Percentiles rank a stretch among this genome's conserved stretches.
These are phyloP conservation scores for Diachasma alloeum DNA, from an alignment of 1,140 invertebrate species.

Conservation along the genomic window DNA sequence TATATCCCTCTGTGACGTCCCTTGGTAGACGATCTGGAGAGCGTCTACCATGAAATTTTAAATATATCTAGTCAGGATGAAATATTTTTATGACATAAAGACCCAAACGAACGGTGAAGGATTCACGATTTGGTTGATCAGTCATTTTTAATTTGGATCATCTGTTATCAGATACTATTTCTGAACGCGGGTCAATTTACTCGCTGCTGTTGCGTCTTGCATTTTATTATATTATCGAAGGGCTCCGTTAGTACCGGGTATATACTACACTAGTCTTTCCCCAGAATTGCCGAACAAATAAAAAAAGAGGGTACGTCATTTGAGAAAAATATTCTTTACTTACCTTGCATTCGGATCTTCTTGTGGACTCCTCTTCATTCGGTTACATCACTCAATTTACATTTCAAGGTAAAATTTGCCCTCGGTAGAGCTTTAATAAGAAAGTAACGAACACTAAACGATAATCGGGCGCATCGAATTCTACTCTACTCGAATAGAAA, in stretches of 20 bases:
- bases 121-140: too few species aligned
- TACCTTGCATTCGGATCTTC: background rate
- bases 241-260: background rate
- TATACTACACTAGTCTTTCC: background rate
- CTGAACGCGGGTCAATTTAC: too few species aligned
- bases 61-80: too few species aligned
- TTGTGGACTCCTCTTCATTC: background rate
- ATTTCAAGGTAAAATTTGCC: background rate
- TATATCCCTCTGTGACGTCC: too few species aligned
- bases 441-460: background rate
- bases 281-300: background rate
- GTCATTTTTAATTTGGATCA: too few species aligned
- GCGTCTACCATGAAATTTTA: too few species aligned
- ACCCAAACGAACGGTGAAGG: too few species aligned
- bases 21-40: too few species aligned
- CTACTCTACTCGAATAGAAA: background rate
- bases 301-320: background rate
- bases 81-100: too few species aligned
- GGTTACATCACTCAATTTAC: background rate
- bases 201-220: too few species aligned
- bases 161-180: too few species aligned
- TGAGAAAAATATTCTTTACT: background rate
- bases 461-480: slow-evolving; percentile 21
- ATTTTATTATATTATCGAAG: too few species aligned
- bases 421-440: background rate